These are phyloP conservation scores for Cavia aperea DNA, from an alignment of 2,113 vertebrate species.

Conservation along the genomic window DNA sequence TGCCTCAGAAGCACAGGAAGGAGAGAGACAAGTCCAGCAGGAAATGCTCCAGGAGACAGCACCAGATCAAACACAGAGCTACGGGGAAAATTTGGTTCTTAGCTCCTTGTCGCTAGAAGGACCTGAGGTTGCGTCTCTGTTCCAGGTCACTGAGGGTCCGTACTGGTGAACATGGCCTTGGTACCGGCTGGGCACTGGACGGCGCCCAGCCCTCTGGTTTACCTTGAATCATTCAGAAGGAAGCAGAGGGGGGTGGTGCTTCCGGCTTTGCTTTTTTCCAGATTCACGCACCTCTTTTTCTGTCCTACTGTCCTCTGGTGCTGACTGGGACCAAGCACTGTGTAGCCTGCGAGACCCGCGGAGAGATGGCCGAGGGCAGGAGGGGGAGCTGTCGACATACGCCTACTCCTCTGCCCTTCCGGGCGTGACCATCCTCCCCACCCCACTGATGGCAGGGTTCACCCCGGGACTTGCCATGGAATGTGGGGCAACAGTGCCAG, in stretches of 20 bases:
- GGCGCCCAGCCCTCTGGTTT: neutral
- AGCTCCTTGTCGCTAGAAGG: neutral
- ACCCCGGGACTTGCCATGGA: neutral
- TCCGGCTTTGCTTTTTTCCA: neutral
- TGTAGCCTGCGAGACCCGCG: neutral
- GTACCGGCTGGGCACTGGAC: neutral
- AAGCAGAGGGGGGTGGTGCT: rapidly evolving
- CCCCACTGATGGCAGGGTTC: neutral
- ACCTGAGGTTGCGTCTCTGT: neutral
- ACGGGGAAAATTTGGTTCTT: neutral
- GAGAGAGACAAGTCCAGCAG: neutral
- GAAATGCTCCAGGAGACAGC: neutral
- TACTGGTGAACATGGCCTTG: neutral
- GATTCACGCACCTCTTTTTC: neutral
- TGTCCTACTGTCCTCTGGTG: neutral
- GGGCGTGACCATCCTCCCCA: neutral
- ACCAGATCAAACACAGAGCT: neutral
- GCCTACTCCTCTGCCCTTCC: neutral
- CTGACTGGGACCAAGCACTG: neutral
- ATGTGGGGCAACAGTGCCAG: neutral
- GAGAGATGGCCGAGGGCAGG: neutral
- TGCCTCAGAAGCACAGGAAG: neutral
- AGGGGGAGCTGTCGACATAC: rapidly evolving
- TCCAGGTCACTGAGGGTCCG: neutral
- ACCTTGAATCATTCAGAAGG: neutral